phyloP scores from a whole-genome alignment of 2,888 invertebrate genomes.

The Magallana nippona region DNA sequence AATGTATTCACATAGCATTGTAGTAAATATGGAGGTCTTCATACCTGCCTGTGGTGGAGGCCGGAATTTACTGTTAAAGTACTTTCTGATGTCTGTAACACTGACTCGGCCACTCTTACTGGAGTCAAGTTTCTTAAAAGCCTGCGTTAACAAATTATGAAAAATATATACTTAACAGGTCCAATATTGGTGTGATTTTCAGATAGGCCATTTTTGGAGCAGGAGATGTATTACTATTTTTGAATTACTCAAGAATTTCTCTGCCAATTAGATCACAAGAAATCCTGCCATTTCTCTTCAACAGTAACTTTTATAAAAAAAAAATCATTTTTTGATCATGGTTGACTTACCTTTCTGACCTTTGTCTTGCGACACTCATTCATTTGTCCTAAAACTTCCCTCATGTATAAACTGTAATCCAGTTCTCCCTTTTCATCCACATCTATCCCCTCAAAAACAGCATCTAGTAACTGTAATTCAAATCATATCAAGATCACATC shows the following conservation, averaged over 20 bases:
- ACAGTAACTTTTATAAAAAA: not conserved
- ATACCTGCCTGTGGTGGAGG: constrained; percentile 46
- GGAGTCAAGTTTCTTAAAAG: constrained; percentile 76
- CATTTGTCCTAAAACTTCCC: constrained; percentile 76
- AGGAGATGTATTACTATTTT: too few relatives aligned
- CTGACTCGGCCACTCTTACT: constrained; percentile 72
- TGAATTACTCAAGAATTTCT: too few relatives aligned
- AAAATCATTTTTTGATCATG: not conserved
- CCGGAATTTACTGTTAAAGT: constrained; percentile 73
- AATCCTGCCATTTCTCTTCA: too few relatives aligned
- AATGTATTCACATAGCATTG: too few relatives aligned
- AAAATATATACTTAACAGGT: not conserved
- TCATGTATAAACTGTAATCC: constrained; percentile 75
- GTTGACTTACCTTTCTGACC: constrained; percentile 75
- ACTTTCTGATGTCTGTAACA: constrained; percentile 75
- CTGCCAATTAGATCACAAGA: too few relatives aligned
- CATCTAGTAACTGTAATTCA: constrained; percentile 70
- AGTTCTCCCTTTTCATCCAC: constrained; percentile 68
- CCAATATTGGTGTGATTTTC: too few relatives aligned
- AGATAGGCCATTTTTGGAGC: too few relatives aligned
- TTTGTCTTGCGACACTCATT: constrained; percentile 74
- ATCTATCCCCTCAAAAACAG: constrained; percentile 75
- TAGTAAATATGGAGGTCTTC: too few relatives aligned
- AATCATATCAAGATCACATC: not conserved
- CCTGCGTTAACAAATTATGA: constrained; percentile 61